Evolutionary conservation across 2,888 invertebrate species (phyloP).

Genomic region (Archips crataeganus): DNA sequence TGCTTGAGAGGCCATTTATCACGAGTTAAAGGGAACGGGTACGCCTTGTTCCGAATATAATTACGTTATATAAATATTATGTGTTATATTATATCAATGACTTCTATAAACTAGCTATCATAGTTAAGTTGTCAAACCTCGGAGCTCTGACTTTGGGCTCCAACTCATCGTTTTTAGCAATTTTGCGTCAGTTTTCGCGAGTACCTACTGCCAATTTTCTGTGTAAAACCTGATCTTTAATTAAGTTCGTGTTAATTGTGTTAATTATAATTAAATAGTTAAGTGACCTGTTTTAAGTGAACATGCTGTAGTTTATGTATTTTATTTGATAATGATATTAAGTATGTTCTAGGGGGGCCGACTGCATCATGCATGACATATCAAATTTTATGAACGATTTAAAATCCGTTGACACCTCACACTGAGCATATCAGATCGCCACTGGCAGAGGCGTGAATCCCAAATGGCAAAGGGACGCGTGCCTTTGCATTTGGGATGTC

Average conservation of each 20-base stretch:
- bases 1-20: constrained; percentile 79
- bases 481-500: too few relatives aligned
- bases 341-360: constrained; percentile 72
- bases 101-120: background rate
- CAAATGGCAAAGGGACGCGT: background rate
- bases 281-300: constrained; percentile 76
- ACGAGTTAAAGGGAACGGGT: constrained; percentile 66
- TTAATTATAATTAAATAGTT: constrained; percentile 78
- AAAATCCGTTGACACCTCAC: constrained; percentile 30
- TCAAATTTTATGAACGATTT: constrained; percentile 52
- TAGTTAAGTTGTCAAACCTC: background rate
- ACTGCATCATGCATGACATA: constrained; percentile 65
- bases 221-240: constrained; percentile 63
- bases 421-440: constrained; percentile 66
- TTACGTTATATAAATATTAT: constrained; percentile 64
- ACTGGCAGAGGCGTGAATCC: background rate
- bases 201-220: constrained; percentile 82
- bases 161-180: constrained; percentile 11
- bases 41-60: constrained; percentile 66
- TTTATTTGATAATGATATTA: constrained; percentile 77
- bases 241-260: constrained; percentile 79
- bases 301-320: constrained; percentile 79
- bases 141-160: background rate
- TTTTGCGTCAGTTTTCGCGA: background rate
- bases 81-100: constrained; percentile 52